Percentiles rank a stretch among this genome's conserved stretches.
These are phyloP conservation scores for Arion vulgaris DNA, from an alignment of 1,140 invertebrate genomes.

Conservation along the genomic window DNA sequence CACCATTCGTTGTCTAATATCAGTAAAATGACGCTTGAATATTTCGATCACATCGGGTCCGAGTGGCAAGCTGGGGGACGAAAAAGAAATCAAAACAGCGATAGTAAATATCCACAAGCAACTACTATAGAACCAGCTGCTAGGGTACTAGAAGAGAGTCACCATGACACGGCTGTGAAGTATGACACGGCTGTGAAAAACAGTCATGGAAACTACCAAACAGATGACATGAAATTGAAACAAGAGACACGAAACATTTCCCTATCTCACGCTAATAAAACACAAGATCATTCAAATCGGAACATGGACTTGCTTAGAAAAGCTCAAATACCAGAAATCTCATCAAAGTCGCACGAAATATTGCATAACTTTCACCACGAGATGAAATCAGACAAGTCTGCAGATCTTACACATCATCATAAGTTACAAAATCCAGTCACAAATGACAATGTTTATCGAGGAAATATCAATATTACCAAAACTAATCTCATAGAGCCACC, in stretches of 20 bases:
- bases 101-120: neutral
- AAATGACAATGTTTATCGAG: neutral
- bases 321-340: neutral
- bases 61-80: constrained; percentile 50
- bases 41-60: constrained; percentile 60
- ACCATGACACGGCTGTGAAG: neutral
- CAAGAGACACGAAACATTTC: neutral
- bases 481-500: too few relatives aligned
- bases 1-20: constrained; percentile 45
- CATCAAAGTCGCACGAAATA: neutral
- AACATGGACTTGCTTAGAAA: neutral
- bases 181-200: neutral
- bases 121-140: too few relatives aligned
- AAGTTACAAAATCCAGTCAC: neutral
- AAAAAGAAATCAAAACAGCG: neutral
- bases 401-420: neutral
- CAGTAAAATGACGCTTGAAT: constrained; percentile 59
- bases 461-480: too few relatives aligned
- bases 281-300: neutral
- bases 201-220: constrained; percentile 11
- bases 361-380: neutral
- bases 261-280: too few relatives aligned
- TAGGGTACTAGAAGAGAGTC: too few relatives aligned
- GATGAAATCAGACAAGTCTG: neutral
- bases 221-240: constrained; percentile 35